Evolutionary conservation across 2,888 invertebrate genomes (phyloP), one percentile per base, ranked within the genome.

Genomic region (Lycophotia porphyrea): DNA sequence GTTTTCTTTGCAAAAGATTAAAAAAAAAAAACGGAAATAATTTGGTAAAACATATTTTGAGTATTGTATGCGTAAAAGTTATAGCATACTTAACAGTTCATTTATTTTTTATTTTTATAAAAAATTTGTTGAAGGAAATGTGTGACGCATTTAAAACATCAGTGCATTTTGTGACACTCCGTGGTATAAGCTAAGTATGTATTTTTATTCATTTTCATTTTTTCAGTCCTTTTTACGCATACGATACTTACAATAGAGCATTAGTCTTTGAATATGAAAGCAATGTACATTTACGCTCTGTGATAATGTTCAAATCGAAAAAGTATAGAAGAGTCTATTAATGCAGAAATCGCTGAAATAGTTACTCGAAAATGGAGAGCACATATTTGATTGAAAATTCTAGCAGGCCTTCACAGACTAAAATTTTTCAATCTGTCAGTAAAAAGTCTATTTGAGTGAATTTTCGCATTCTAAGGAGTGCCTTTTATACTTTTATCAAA

Each of bases 201-300:
- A 24, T 77, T 82, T 82, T 71, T 58, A 64, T 61, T 66, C 31
- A 70, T 76, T 49, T 71, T 68, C 65, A 15, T 71, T 58, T 58
- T 8, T 27, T n/a, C 44, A 55, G 27, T 55, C 39, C 13, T 24
- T 64, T 52, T 69, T 71, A 84, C 65, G 70, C 84, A 80, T 80
- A 81, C 80, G 74, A 75, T 74, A 63, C 75, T 74, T 47, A 5
- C 9, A 5, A 39, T 61, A 34, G 5, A 44, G 4, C 31, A 52
- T 58, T 27, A 68, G 36, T 44, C 67, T 66, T 74, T 63, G 27
- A 67, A 64, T 63, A 61, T 55, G 15, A 72, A 80, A 74, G 47
- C 66, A 74, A 81, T 85, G 84, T 84, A 85, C 83, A 79, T 82
- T 74, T 61, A 65, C 72, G 71, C 84, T 75, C 78, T 84, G 72